Conservation (phyloP, 2,113 vertebrate species). For the human region GRCh38 chr2:115451501-115452000, state of each 20-base stretch:
- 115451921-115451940: not conserved
- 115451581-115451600: not conserved
- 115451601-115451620: not conserved
- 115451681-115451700: not conserved
- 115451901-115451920: not conserved
- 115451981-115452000: not conserved
- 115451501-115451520: not conserved
- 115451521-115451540: not conserved
- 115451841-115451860: not conserved
- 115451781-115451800: not conserved
- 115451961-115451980: not conserved
- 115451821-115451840: not conserved
- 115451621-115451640: not conserved
- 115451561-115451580: conserved; percentile 39
- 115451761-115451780: not conserved
- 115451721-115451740: not conserved
- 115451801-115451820: not conserved
- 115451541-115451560: not conserved
- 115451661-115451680: not conserved
- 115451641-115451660: not conserved
- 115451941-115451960: not conserved
- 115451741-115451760: not conserved
- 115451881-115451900: not conserved
- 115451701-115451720: not conserved
- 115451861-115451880: not conserved